Evolutionary conservation across 2,888 invertebrate species (phyloP).

Genomic region (Conomelus anceps): DNA sequence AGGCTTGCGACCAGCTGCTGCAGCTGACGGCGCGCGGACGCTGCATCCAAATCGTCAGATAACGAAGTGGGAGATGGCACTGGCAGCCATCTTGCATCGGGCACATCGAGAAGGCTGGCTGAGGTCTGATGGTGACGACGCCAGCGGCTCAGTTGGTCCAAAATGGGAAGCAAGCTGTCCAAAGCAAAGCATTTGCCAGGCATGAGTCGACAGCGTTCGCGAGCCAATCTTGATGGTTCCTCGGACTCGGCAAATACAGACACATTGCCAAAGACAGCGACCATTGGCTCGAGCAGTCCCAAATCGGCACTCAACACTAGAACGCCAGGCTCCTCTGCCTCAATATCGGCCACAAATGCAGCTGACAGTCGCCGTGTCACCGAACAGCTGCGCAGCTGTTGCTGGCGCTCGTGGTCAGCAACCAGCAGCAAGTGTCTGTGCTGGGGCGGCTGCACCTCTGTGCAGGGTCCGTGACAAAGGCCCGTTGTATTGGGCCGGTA

Average conservation of each 20-base stretch:
- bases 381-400: slow-evolving; percentile 25
- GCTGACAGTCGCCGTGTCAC: slow-evolving; percentile 20
- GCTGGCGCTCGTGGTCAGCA: slow-evolving; percentile 16
- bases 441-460: slow-evolving; percentile 12
- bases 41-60: slow-evolving; percentile 10
- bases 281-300: slow-evolving; percentile 21
- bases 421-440: slow-evolving; percentile 20
- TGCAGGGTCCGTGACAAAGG: slow-evolving; percentile 16
- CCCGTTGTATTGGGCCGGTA: slow-evolving; percentile 22
- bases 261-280: slow-evolving; percentile 32
- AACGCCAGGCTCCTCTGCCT: slow-evolving; percentile 17
- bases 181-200: slow-evolving; percentile 31
- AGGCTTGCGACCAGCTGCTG: slow-evolving; percentile 32
- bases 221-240: slow-evolving; percentile 14
- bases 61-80: slow-evolving; percentile 29
- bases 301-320: slow-evolving; percentile 17
- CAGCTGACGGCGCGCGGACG: slow-evolving; percentile 31
- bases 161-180: slow-evolving; percentile 31
- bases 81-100: slow-evolving; percentile 34
- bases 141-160: slow-evolving; percentile 30
- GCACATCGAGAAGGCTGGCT: slow-evolving; percentile 30
- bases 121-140: slow-evolving; percentile 23
- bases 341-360: slow-evolving; percentile 15
- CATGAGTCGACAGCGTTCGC: slow-evolving; percentile 29
- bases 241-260: slow-evolving; percentile 32